phyloP scores from a whole-genome alignment of 2,797 vertebrate genomes.

The Spinus pinus region DNA sequence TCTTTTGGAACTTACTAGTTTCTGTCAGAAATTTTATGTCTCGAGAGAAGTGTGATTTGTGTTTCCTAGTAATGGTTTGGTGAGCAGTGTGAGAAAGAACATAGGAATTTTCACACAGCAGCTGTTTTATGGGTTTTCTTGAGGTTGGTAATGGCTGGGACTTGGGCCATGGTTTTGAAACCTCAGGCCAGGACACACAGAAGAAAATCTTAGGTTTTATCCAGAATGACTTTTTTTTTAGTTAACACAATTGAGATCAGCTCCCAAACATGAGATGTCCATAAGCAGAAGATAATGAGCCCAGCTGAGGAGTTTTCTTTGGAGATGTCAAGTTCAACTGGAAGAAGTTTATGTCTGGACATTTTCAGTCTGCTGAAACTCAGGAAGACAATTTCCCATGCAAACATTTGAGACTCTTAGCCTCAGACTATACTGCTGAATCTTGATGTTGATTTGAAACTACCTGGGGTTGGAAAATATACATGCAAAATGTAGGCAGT shows the following conservation, averaged over 20 bases:
- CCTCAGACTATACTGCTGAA: neutral
- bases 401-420: neutral
- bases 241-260: neutral
- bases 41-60: neutral
- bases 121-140: neutral
- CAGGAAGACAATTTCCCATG: neutral
- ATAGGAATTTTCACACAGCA: neutral
- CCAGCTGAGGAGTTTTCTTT: neutral
- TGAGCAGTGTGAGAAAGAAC: neutral
- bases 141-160: neutral
- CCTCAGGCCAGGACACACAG: neutral
- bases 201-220: neutral
- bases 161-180: neutral
- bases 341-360: neutral
- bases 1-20: neutral
- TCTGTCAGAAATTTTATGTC: neutral
- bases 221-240: neutral
- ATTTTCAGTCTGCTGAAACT: neutral
- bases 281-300: neutral
- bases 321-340: neutral
- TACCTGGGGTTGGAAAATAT: neutral
- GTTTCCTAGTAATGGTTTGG: neutral
- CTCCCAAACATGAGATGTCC: neutral
- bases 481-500: neutral
- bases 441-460: neutral